Base-by-base conservation (phyloP, 1,140 invertebrate species). In the Chelonus insularis region DNA sequence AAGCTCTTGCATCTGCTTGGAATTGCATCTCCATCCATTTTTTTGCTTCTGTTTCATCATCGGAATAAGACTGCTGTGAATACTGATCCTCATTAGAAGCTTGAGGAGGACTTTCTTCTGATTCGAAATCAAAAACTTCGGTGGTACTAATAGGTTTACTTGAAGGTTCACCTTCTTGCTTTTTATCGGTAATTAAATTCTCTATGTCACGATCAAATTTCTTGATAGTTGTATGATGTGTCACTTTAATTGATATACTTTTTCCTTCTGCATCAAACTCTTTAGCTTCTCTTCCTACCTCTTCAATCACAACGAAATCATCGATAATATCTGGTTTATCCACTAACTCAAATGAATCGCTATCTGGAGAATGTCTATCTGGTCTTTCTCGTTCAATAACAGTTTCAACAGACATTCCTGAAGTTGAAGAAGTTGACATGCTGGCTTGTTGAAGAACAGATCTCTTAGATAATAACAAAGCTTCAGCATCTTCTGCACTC, bases 21-120 rank as follows among this genome's bases (percentile, higher is more conserved):
- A 94, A 91, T 65, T 94, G 91, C 87, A 93, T 91, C 78, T 94
- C 91, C 47, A 94, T 88, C 93, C 93, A 95, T 58, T 91, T 90
- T 71, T 92, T 92, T 52, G 90, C 88, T 4, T 88, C 88, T 70
- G 92, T 91, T 41, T 82, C 80, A 1, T 82, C 80, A 36, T 82
- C 80, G 0, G 79, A 82, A 23, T 72, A 79, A 0, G 79, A 80
- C n/a, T 80, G 79, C 0, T 43, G 41, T 4, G 79, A 80, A 21
- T 78, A 79, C 21, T 81, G 79, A 14, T 82, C 78, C 2, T 80
- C 78, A 47, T 77, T 80, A 0, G 80, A 81, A 36, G 80, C 82
- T 51, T 82, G 84, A 0, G 87, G 86, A 1, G 86, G 87, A 72
- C 89, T 91, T 68, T 91, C 89, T 73, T 92, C 91, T 55, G 89